phyloP scores from a whole-genome alignment of 1,140 invertebrate species.

The Procambarus clarkii region DNA sequence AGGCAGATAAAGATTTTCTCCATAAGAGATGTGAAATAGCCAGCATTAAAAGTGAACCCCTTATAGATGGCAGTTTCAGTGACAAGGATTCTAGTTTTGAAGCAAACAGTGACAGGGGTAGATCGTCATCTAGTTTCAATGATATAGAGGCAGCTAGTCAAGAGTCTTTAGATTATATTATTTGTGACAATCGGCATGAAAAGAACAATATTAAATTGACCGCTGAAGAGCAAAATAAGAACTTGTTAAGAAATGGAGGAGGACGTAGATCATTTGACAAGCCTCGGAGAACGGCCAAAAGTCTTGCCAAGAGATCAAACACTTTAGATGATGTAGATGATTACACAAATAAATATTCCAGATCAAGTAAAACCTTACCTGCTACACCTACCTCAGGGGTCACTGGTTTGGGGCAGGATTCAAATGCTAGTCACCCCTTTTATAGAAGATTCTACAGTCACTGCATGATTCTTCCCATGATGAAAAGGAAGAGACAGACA shows the following conservation, averaged over 20 bases:
- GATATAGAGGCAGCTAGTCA: conserved; percentile 4
- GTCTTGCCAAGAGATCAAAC: conserved; percentile 22
- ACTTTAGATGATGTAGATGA: conserved; percentile 38
- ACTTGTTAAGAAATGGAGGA: conserved; percentile 39
- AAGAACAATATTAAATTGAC: conserved; percentile 23
- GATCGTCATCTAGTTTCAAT: conserved; percentile 29
- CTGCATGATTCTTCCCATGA: conserved; percentile 50
- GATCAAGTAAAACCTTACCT: conserved; percentile 46
- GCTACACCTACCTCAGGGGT: conserved; percentile 29
- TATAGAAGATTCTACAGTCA: conserved; percentile 59
- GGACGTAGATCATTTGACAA: conserved; percentile 55
- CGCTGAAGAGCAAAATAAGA: conserved; percentile 18
- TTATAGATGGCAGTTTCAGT: conserved; percentile 22
- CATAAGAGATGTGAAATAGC: conserved; percentile 14
- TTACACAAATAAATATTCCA: conserved; percentile 4
- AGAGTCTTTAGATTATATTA: conserved; percentile 21
- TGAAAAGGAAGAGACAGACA: conserved; percentile 24
- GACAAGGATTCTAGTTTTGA: conserved; percentile 29
- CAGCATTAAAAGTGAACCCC: conserved; percentile 53
- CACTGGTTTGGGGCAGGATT: not conserved
- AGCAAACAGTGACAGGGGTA: not conserved
- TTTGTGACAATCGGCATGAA: not conserved
- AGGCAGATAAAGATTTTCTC: conserved; percentile 1
- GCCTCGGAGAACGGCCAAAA: conserved; percentile 25
- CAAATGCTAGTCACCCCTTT: conserved; percentile 36